These are phyloP conservation scores for Ceratothoa steindachneri DNA, from an alignment of 2,888 invertebrate genomes.

Conservation along the genomic window DNA sequence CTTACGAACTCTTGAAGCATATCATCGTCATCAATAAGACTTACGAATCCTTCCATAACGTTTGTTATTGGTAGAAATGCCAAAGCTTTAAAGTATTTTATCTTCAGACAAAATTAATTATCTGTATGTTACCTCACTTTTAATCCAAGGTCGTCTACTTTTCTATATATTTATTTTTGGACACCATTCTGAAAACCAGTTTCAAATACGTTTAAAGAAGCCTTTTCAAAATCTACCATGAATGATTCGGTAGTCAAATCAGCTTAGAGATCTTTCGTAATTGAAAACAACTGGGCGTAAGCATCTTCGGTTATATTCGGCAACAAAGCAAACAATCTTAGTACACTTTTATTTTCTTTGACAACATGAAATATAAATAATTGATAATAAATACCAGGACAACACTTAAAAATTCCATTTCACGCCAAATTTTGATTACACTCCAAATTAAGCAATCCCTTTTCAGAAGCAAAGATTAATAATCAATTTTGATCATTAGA, in stretches of 20 bases:
- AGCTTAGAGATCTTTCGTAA: not conserved
- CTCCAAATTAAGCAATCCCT: not conserved
- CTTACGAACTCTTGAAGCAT: conserved; percentile 7
- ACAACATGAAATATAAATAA: conserved; percentile 2
- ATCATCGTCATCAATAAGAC: conserved; percentile 8
- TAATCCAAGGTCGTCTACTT: not conserved
- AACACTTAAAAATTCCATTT: conserved; percentile 11
- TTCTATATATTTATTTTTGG: not conserved
- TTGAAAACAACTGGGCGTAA: not conserved
- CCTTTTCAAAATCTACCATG: not conserved
- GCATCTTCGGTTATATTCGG: not conserved
- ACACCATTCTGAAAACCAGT: not conserved
- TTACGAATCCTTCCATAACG: conserved; percentile 11
- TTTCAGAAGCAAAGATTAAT: too few relatives aligned
- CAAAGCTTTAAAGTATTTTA: not conserved
- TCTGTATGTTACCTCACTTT: not conserved
- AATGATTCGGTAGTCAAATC: not conserved
- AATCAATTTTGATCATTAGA: too few relatives aligned
- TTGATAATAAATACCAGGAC: not conserved
- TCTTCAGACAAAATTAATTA: not conserved
- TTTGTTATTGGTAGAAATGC: not conserved
- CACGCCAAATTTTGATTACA: not conserved
- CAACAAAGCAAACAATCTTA: not conserved
- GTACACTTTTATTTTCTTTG: not conserved
- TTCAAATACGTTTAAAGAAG: too few relatives aligned